Percentiles rank a stretch among this genome's conserved stretches.
phyloP scores from a whole-genome alignment of 2,888 invertebrate species.

The Patella ulyssiponensis region DNA sequence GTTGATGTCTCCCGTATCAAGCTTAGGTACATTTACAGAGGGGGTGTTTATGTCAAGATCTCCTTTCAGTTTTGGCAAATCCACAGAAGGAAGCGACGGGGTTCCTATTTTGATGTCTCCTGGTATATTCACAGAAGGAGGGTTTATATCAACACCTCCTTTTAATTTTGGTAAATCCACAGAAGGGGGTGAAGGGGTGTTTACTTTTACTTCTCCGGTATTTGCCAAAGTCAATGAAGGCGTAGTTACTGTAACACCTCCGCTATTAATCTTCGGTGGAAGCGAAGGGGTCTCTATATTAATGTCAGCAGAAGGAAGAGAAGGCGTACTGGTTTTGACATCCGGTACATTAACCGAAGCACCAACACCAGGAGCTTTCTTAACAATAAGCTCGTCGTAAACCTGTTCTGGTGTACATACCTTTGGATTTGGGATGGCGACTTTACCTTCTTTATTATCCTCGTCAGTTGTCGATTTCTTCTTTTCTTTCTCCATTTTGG shows the following conservation, averaged over 20 bases:
- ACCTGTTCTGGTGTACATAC: not conserved
- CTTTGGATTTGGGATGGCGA: not conserved
- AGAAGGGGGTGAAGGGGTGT: too few relatives aligned
- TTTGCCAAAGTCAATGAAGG: too few relatives aligned
- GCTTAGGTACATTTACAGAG: not conserved
- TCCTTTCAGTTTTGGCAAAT: not conserved
- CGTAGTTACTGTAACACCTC: too few relatives aligned
- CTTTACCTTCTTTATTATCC: not conserved
- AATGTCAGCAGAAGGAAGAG: too few relatives aligned
- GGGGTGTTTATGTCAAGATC: not conserved
- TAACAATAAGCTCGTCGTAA: not conserved
- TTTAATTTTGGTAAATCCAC: not conserved
- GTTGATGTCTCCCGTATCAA: not conserved
- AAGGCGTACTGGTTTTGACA: too few relatives aligned
- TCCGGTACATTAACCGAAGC: too few relatives aligned
- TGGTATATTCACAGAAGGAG: not conserved
- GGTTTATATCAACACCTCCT: not conserved
- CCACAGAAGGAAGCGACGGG: not conserved
- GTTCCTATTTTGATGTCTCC: too few relatives aligned
- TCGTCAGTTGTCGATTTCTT: not conserved
- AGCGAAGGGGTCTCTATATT: not conserved
- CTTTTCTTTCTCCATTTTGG: constrained; percentile 7
- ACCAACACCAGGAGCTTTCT: not conserved
- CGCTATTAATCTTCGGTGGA: not conserved
- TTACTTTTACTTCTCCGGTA: too few relatives aligned